phyloP scores from a whole-genome alignment of 2,888 invertebrate genomes.

The Papilio demoleus region DNA sequence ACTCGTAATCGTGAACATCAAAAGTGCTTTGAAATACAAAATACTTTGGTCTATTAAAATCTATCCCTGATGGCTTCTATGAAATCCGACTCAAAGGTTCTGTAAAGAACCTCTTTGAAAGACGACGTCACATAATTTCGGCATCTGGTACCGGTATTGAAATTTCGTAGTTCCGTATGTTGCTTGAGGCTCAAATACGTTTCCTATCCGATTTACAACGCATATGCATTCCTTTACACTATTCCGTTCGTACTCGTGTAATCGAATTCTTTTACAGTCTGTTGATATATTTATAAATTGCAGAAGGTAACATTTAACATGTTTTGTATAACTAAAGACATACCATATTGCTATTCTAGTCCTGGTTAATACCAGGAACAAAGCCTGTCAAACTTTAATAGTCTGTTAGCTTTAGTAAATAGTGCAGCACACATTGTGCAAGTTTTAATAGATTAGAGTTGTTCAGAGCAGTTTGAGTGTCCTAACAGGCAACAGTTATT shows the following conservation, averaged over 20 bases:
- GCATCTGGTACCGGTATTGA: not conserved
- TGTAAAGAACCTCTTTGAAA: not conserved
- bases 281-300: not conserved
- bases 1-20: not conserved
- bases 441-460: slow-evolving; percentile 28
- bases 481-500: not conserved
- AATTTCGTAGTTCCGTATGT: not conserved
- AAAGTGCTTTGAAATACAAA: not conserved
- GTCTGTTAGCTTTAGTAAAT: slow-evolving; percentile 32
- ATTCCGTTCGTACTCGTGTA: not conserved
- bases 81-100: not conserved
- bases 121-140: not conserved
- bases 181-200: not conserved
- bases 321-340: slow-evolving; percentile 20
- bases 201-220: not conserved
- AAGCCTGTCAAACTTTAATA: slow-evolving; percentile 32
- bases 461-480: not conserved
- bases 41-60: no score
- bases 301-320: slow-evolving; percentile 11
- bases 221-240: not conserved
- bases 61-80: not conserved
- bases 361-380: slow-evolving; percentile 29
- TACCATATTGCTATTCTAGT: slow-evolving; percentile 13
- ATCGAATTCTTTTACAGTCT: not conserved
- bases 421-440: slow-evolving; percentile 12